These are phyloP conservation scores for Petrocephalus microphthalmus DNA, from an alignment of 2,113 vertebrate species.

Conservation along the genomic window DNA sequence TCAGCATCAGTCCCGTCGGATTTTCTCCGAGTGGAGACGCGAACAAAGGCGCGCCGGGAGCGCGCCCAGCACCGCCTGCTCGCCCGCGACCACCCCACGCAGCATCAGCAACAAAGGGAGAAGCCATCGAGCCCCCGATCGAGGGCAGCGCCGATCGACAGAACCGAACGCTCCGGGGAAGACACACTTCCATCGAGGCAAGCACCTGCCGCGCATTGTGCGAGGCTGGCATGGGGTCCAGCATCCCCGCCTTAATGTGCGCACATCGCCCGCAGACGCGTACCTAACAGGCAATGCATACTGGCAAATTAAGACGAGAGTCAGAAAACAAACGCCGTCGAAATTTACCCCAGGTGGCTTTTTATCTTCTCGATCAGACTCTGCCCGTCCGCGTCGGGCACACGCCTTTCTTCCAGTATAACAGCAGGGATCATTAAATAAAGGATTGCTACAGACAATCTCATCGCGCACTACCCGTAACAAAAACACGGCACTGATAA, in stretches of 20 bases:
- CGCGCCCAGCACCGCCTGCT: constrained; percentile 25
- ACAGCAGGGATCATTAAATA: background rate
- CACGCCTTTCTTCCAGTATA: background rate
- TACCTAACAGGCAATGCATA: background rate
- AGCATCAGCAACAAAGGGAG: background rate
- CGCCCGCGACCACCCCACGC: background rate
- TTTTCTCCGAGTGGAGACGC: constrained; percentile 29
- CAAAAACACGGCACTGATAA: background rate
- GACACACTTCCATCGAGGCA: background rate
- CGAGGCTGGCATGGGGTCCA: background rate
- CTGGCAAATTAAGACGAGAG: background rate
- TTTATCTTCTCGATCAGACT: background rate
- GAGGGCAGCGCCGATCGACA: background rate
- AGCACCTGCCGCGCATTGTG: background rate
- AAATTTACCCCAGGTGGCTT: background rate
- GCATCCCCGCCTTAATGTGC: background rate
- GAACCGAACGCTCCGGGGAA: background rate
- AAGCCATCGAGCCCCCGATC: background rate
- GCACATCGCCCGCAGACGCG: background rate
- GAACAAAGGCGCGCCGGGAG: constrained; percentile 46
- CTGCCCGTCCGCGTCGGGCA: background rate
- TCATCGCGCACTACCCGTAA: background rate
- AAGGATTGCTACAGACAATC: background rate
- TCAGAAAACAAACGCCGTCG: background rate
- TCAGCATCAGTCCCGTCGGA: background rate